phyloP scores from a whole-genome alignment of 2,113 vertebrate species.

The Brachyistius frenatus region DNA sequence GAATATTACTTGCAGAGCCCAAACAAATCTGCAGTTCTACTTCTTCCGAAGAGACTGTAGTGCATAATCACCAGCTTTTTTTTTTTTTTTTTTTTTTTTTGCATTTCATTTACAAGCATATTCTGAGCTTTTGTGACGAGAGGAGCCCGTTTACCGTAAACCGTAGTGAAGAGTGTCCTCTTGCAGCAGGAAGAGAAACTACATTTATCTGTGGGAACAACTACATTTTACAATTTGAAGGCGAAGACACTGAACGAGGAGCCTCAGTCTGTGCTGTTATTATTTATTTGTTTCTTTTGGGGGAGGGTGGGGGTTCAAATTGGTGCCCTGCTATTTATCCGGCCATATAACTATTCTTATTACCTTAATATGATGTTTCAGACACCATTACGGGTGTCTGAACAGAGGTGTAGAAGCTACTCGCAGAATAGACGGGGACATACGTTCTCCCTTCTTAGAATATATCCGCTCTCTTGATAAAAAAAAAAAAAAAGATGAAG shows the following conservation, averaged over 20 bases:
- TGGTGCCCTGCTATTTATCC: neutral
- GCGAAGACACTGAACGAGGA: too few species aligned
- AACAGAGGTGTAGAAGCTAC: slow-evolving; percentile 44
- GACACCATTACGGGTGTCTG: slow-evolving; percentile 37
- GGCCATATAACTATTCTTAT: slow-evolving; percentile 26
- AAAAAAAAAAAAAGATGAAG: slow-evolving; percentile 80
- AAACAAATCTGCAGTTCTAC: neutral
- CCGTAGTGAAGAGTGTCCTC: neutral
- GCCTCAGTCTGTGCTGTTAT: too few species aligned
- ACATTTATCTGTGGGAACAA: neutral
- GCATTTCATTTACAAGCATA: neutral
- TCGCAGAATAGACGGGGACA: slow-evolving; percentile 57
- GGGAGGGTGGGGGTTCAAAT: too few species aligned
- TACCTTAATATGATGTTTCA: slow-evolving; percentile 54
- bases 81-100: neutral
- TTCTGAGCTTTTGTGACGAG: neutral
- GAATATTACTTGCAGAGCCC: neutral
- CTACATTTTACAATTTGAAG: neutral
- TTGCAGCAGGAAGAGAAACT: neutral
- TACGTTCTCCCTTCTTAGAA: slow-evolving; percentile 74
- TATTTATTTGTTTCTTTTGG: too few species aligned
- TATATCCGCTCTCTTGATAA: slow-evolving; percentile 74
- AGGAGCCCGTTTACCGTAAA: neutral
- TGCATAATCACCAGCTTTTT: neutral
- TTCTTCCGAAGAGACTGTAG: neutral